Evolutionary conservation across 2,797 vertebrate genomes (phyloP).

Genomic region (Cuniculus paca): DNA sequence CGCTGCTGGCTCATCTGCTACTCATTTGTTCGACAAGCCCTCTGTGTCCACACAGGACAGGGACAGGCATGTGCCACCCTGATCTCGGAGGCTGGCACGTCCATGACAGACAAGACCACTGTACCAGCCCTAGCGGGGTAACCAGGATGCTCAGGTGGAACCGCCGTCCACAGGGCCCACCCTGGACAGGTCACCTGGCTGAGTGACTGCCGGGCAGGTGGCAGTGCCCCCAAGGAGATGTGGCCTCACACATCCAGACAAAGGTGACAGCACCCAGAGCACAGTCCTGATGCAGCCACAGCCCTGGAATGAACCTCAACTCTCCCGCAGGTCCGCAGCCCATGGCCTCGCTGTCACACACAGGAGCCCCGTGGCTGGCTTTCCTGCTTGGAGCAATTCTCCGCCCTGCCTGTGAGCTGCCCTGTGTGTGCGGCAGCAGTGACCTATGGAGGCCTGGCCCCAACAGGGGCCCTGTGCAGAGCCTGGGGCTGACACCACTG

Average conservation of each 20-base stretch:
- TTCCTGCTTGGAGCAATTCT: background rate
- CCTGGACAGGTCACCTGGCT: background rate
- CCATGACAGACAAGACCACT: background rate
- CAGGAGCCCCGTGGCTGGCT: background rate
- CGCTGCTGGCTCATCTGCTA: rapidly evolving
- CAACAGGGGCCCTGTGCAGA: background rate
- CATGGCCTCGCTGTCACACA: background rate
- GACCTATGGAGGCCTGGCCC: background rate
- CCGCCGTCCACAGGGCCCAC: too few species aligned
- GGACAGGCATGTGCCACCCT: background rate
- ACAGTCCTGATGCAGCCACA: background rate
- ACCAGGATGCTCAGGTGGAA: background rate
- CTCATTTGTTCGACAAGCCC: background rate
- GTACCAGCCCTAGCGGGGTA: too few species aligned
- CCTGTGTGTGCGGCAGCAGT: background rate
- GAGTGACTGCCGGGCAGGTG: too few species aligned
- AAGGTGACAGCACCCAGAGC: background rate
- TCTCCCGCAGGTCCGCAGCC: background rate
- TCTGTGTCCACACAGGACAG: background rate
- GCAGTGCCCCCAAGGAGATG: too few species aligned
- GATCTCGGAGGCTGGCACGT: rapidly evolving
- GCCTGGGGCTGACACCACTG: background rate
- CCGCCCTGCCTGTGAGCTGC: background rate
- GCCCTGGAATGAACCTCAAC: background rate
- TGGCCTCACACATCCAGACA: background rate